Percentiles rank a stretch among this genome's conserved stretches.
These are phyloP conservation scores for Leuciscus idus DNA, from an alignment of 2,113 vertebrate genomes.

Conservation along the genomic window DNA sequence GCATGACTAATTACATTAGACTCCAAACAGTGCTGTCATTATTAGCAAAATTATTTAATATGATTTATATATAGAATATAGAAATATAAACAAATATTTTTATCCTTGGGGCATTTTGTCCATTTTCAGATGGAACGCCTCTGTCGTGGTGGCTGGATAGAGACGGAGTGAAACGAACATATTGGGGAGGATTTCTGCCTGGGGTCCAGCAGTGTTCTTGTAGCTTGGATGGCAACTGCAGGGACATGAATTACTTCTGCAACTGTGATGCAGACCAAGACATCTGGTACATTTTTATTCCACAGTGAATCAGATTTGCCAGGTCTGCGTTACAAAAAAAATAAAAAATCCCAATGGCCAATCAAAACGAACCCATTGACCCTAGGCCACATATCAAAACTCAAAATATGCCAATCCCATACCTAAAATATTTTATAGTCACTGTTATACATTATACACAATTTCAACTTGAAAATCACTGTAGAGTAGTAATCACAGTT, in stretches of 20 bases:
- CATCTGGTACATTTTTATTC: constrained; percentile 83
- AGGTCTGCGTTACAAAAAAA: not conserved
- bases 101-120: constrained; percentile 9
- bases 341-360: not conserved
- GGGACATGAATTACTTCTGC: constrained; percentile 94
- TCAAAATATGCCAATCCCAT: too few relatives aligned
- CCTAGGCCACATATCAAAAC: not conserved
- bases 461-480: not conserved
- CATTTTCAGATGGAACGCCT: constrained; percentile 84
- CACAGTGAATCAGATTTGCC: not conserved
- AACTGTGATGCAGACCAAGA: constrained; percentile 93
- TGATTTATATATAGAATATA: too few relatives aligned
- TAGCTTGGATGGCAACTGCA: constrained; percentile 92
- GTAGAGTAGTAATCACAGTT: not conserved
- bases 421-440: not conserved
- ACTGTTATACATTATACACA: not conserved
- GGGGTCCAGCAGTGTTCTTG: constrained; percentile 93
- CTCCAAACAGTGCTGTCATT: constrained; percentile 4
- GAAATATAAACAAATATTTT: not conserved
- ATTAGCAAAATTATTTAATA: constrained; percentile 25
- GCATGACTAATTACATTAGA: constrained; percentile 32
- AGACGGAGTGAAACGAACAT: constrained; percentile 85
- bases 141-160: constrained; percentile 95
- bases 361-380: not conserved
- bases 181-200: constrained; percentile 93